phyloP scores from a whole-genome alignment of 2,113 vertebrate genomes.

The Ranitomeya imitator region DNA sequence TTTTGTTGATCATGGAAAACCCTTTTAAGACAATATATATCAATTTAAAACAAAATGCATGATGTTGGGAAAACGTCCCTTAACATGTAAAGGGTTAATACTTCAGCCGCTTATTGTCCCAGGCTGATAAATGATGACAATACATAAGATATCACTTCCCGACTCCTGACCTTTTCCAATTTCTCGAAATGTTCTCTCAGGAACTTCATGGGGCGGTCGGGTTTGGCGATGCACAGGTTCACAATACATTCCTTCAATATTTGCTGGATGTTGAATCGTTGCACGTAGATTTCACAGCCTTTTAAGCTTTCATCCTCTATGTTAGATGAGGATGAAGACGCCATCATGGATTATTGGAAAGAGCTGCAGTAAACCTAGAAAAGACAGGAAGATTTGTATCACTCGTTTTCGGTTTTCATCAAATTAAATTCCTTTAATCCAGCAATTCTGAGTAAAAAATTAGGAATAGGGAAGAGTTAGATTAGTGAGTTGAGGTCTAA shows the following conservation, averaged over 20 bases:
- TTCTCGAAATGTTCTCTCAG: slow-evolving; percentile 95
- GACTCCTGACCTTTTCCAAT: slow-evolving; percentile 91
- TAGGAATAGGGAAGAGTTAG: too few relatives aligned
- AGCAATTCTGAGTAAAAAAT: too few relatives aligned
- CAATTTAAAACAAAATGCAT: too few relatives aligned
- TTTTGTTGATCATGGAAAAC: too few relatives aligned
- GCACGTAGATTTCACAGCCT: slow-evolving; percentile 93
- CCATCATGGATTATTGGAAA: slow-evolving; percentile 79
- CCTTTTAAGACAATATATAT: too few relatives aligned
- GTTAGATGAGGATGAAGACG: slow-evolving; percentile 80
- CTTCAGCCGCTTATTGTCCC: too few relatives aligned
- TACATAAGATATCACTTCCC: neutral
- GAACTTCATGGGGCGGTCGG: slow-evolving; percentile 93
- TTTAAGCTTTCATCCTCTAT: slow-evolving; percentile 94
- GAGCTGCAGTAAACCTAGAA: slow-evolving; percentile 57
- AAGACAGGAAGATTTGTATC: neutral
- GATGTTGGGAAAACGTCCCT: too few relatives aligned
- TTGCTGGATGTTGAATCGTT: slow-evolving; percentile 94
- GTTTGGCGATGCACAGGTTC: slow-evolving; percentile 91
- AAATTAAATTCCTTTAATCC: too few relatives aligned
- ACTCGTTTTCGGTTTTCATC: neutral
- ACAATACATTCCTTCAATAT: slow-evolving; percentile 95
- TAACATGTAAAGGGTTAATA: too few relatives aligned
- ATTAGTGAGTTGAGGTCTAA: too few relatives aligned
- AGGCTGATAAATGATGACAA: neutral